Evolutionary conservation across 2,797 vertebrate species (phyloP).

Genomic region (Gambusia yucatana): DNA sequence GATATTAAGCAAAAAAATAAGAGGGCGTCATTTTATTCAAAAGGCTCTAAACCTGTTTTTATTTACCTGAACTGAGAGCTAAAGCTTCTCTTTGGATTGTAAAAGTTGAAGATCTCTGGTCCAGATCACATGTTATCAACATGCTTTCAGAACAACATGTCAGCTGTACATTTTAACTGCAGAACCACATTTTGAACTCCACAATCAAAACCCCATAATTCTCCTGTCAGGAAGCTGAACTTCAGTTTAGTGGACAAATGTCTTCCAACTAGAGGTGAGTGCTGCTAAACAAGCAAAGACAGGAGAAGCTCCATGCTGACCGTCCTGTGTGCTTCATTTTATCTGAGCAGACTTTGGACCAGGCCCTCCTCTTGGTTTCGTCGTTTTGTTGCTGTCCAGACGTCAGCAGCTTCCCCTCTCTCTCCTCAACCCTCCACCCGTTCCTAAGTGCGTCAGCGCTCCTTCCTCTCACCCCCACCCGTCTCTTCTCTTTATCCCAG

Average conservation of each 20-base stretch:
- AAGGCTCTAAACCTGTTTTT: no score
- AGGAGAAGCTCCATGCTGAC: slow-evolving; percentile 51
- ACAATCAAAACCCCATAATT: background rate
- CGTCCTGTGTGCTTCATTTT: slow-evolving; percentile 42
- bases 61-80: no score
- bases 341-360: slow-evolving; percentile 63
- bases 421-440: slow-evolving; percentile 34
- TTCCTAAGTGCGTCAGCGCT: slow-evolving; percentile 77
- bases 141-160: background rate
- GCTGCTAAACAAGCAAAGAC: slow-evolving; percentile 37
- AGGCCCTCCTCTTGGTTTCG: slow-evolving; percentile 69
- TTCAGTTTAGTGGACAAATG: slow-evolving; percentile 41
- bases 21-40: no score
- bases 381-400: slow-evolving; percentile 76
- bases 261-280: slow-evolving; percentile 22
- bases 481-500: slow-evolving; percentile 41
- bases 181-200: slow-evolving; percentile 27
- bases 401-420: slow-evolving; percentile 67
- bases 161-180: background rate
- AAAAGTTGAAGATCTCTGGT: no score
- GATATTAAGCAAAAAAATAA: no score
- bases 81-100: no score
- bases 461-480: slow-evolving; percentile 34
- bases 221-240: slow-evolving; percentile 35
- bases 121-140: background rate